Evolutionary conservation across 2,113 vertebrate species (phyloP).

Genomic region (Okapia johnstoni): DNA sequence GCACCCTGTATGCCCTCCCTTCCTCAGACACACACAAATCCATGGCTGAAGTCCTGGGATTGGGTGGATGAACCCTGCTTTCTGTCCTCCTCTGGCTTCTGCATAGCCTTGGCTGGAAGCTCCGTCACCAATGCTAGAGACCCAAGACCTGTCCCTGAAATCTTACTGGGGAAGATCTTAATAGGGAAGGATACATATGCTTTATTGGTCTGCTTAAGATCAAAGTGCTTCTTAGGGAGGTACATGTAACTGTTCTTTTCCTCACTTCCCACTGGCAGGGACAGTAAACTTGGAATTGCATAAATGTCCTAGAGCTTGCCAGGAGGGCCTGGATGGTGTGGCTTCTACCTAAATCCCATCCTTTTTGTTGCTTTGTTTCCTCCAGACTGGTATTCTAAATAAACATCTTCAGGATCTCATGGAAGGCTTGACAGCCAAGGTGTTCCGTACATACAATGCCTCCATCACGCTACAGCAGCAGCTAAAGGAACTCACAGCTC

Average conservation of each 20-base stretch:
- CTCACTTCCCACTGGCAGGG: not conserved
- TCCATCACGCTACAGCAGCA: slow-evolving; percentile 97
- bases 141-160: not conserved
- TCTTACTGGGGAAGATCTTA: not conserved
- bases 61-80: not conserved
- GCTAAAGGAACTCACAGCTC: slow-evolving; percentile 89
- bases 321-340: not conserved
- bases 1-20: not conserved
- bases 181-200: not conserved
- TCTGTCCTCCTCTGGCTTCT: not conserved
- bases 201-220: slow-evolving; percentile 14
- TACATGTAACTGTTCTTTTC: not conserved
- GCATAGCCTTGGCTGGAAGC: not conserved
- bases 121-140: not conserved
- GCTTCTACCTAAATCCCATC: not conserved
- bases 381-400: slow-evolving; percentile 96
- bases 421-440: slow-evolving; percentile 98
- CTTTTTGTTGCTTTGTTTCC: slow-evolving; percentile 50
- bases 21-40: not conserved
- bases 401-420: slow-evolving; percentile 99
- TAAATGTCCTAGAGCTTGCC: not conserved
- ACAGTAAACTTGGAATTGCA: not conserved
- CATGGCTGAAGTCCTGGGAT: not conserved
- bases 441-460: slow-evolving; percentile 99
- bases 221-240: not conserved